A percentile compares a stretch with the other conserved stretches of the same genome.
These are phyloP conservation scores for Gasteruption jaculator DNA, from an alignment of 2,888 invertebrate species.

Conservation along the genomic window DNA sequence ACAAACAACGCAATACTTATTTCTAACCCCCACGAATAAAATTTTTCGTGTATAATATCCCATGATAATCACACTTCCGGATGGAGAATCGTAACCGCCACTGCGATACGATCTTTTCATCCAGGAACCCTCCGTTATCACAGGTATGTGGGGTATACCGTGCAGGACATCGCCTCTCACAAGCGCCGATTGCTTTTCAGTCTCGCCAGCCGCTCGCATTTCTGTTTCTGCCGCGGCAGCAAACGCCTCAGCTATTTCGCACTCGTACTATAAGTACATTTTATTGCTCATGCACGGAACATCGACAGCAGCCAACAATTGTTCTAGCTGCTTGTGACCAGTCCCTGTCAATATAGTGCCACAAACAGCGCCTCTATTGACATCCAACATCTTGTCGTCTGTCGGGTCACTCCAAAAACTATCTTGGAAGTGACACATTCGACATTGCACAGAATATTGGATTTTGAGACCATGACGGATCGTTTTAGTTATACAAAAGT, in stretches of 20 bases:
- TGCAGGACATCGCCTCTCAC: constrained; percentile 15
- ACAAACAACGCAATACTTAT: constrained; percentile 31
- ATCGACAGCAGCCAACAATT: constrained; percentile 17
- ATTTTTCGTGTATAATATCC: constrained; percentile 24
- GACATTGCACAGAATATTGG: too few species aligned
- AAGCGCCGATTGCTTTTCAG: constrained; percentile 19
- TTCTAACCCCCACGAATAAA: constrained; percentile 27
- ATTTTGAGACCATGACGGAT: too few species aligned
- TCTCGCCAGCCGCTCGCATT: constrained; percentile 17
- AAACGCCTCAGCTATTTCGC: neutral
- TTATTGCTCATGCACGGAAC: constrained; percentile 12
- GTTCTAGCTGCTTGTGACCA: constrained; percentile 15
- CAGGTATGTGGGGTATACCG: constrained; percentile 18
- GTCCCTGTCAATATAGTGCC: too few species aligned
- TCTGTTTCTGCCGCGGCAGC: constrained; percentile 1
- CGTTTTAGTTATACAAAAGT: too few species aligned
- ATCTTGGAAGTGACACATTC: too few species aligned
- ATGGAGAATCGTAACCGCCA: constrained; percentile 16
- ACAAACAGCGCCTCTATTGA: too few species aligned
- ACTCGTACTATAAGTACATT: constrained; percentile 10
- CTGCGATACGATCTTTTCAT: constrained; percentile 20
- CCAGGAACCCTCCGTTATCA: constrained; percentile 20
- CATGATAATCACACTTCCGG: constrained; percentile 18
- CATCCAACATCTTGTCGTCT: too few species aligned
- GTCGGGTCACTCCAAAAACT: too few species aligned